These are phyloP conservation scores for Plotosus lineatus DNA, from an alignment of 2,113 vertebrate species.

Conservation along the genomic window DNA sequence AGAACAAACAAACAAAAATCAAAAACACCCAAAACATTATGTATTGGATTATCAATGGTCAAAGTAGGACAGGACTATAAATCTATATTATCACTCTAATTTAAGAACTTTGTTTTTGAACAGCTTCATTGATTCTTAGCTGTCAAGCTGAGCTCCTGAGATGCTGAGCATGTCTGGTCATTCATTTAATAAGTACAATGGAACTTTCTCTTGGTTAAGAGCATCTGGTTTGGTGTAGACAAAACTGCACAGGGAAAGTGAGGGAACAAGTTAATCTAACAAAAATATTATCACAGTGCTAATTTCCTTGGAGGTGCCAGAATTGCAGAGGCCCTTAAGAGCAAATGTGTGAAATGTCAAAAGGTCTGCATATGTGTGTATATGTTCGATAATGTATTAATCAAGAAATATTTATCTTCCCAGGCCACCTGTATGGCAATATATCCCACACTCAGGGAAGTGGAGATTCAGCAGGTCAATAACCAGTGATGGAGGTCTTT, in stretches of 20 bases:
- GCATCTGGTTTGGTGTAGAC: not conserved
- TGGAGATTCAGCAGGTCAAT: conserved; percentile 53
- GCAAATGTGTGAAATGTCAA: conserved; percentile 78
- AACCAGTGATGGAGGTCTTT: conserved; percentile 41
- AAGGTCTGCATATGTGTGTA: conserved; percentile 53
- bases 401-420: conserved; percentile 75
- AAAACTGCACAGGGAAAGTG: not conserved
- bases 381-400: conserved; percentile 66
- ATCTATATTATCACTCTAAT: not conserved
- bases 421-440: conserved; percentile 64
- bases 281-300: conserved; percentile 86
- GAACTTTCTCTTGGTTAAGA: conserved; percentile 16
- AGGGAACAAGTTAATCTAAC: conserved; percentile 72
- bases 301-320: conserved; percentile 83
- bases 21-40: too few species aligned
- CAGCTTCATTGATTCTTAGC: conserved; percentile 44
- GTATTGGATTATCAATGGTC: not conserved
- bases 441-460: conserved; percentile 59
- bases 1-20: too few species aligned
- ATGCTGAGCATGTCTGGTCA: conserved; percentile 65
- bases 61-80: not conserved
- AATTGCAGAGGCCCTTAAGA: conserved; percentile 69
- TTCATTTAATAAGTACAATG: conserved; percentile 68
- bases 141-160: conserved; percentile 52
- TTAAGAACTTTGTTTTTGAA: conserved; percentile 21